Evolutionary conservation across 2,113 vertebrate genomes (phyloP), one percentile per base, ranked within the genome.

Genomic region (Nanorana parkeri): DNA sequence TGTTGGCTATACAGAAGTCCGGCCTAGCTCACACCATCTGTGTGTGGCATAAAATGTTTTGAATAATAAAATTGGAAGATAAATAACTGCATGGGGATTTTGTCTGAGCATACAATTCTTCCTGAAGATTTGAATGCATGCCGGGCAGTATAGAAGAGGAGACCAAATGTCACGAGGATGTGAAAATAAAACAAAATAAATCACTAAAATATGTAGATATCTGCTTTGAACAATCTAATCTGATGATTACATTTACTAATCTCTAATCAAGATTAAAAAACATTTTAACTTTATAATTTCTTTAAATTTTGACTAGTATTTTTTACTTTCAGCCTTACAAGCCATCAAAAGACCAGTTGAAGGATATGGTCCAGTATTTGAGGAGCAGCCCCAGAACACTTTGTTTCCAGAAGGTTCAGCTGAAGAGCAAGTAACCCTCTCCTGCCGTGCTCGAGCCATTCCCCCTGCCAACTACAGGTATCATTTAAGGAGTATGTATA

Each of bases 401-500:
- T 91, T 99, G 52, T 99, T 96, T 89, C 96, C 97, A 0, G 97
- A 99, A 81, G 96, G 95, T 8, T 94, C 97, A 8, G 91, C 87
- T 0, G 96, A 98, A 61, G 96, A 96, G 83, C 96, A 96, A 83
- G 93, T 99, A 79, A 95, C 92, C 0, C 87, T 99, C 83, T 87
- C 88, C 0, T 99, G 98, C 80, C 92, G 95, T 6, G 96, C 96
- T 0, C 90, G 98, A 80, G 96, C 98, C 84, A 99, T 88, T 41
- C 98, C 98, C 36, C 94, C 97, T 0, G 96, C 96, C 0, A 94
- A 93, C 17, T 99, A 99, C 84, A 95, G 95, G 97, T 98, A 80
- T 63, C 0, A n/a, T n/a, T 19, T 47, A 13, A 47, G 10, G 41
- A 41, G 41, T 41, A 47, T 47, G 6, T 47, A 47, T 47, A 11